Evolutionary conservation across 2,113 vertebrate species (phyloP).

Genomic region (Anas platyrhynchos): DNA sequence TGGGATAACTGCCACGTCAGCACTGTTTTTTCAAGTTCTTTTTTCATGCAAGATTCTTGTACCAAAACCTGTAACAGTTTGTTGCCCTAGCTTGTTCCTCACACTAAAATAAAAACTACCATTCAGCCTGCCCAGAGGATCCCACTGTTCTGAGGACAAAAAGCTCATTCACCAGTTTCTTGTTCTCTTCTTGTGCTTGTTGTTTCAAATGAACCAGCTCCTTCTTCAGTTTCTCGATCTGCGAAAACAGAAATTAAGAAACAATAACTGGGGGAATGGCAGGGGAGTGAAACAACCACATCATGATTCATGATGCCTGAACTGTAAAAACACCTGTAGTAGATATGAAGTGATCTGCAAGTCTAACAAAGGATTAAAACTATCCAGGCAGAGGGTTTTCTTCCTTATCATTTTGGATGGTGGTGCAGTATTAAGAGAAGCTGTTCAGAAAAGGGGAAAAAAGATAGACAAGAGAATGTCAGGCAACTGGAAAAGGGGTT

Average conservation of each 20-base stretch:
- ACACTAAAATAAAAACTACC: background rate
- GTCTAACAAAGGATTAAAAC: background rate
- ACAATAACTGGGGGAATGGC: background rate
- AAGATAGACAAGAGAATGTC: background rate
- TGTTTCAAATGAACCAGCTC: slow-evolving; percentile 71
- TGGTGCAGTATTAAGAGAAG: background rate
- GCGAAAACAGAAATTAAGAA: slow-evolving; percentile 16
- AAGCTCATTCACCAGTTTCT: slow-evolving; percentile 75
- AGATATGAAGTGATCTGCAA: background rate
- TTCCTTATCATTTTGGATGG: background rate
- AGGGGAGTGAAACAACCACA: background rate
- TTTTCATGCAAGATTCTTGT: background rate
- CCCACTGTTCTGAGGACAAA: background rate
- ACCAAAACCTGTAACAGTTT: background rate
- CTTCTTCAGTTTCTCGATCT: slow-evolving; percentile 81
- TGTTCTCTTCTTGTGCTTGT: slow-evolving; percentile 73
- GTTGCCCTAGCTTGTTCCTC: background rate
- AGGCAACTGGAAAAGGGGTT: background rate
- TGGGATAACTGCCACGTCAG: background rate
- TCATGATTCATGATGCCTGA: background rate
- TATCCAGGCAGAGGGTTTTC: background rate
- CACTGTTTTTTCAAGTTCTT: background rate
- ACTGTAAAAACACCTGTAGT: background rate
- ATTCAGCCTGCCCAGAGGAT: background rate
- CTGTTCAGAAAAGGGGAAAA: background rate